Evolutionary conservation across 2,797 vertebrate species (phyloP), one percentile per base, ranked within the genome.

Genomic region (Anabacerthia variegaticeps): DNA sequence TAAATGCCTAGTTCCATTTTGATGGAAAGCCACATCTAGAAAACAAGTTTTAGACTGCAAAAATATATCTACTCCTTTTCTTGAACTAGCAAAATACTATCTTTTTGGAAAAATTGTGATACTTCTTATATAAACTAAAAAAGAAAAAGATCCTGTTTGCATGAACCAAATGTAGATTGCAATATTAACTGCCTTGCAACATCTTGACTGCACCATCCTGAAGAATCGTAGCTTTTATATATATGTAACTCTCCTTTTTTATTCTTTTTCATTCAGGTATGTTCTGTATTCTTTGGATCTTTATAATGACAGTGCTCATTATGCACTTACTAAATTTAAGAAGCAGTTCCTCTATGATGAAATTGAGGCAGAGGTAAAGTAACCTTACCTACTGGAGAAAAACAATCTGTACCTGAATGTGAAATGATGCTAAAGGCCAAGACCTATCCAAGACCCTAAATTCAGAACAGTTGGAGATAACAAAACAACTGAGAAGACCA

Each of bases 261-360:
- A 9, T 86, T 84, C 36, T 86, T 74, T 62, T 67, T 62, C 90
- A 37, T 94, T 23, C 97, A 99, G 99, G 95, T 99, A 99, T 28
- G 99, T 99, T 88, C 98, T 99, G n/a, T 99, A 99, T 97, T 99
- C 99, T 23, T 97, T 99, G 98, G 99, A 99, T 93, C 97, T 99
- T 85, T 99, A 99, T 97, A 99, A 99, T 7, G 99, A 99, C 97
- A 99, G 99, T 2, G 99, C 99, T 56, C 99, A 99, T 98, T 99
- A 99, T 36, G 99, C 99, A 43, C 98, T 99, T 93, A 99, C 99
- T 93, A 99, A 98, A 94, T 99, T 99, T 98, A 99, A 99, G 98
- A 99, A 99, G 96, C 99, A 99, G 98, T 99, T 99, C 97, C 99
- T 99, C n/a, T 99, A 99, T 34, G 99, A 99, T 44, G 99, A 99